Base-by-base conservation (phyloP, 1,140 invertebrate species). In the Atta colombica region DNA sequence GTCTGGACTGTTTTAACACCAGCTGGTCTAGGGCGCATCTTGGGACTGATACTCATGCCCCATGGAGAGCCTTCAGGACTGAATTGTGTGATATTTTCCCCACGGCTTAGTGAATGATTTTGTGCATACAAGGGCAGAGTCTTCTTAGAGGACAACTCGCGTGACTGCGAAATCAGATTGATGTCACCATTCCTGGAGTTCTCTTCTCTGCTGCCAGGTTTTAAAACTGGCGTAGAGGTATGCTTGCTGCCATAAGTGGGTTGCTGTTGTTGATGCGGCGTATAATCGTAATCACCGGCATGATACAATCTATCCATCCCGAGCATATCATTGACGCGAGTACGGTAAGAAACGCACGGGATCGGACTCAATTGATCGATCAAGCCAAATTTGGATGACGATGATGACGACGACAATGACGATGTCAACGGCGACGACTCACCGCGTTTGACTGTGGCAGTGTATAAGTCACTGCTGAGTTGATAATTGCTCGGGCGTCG, bases 1-100 rank as follows among this genome's bases (percentile, higher is more conserved):
- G 94, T 93, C 72, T 94, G 94, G 0, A 94, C 92, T 8, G 92
- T 92, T 82, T 94, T 95, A 0, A 94, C 66, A 0, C 92, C 92
- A 3, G 45, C 75, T 25, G 84, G 86, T 87, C 90, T 93, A 0
- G 91, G 72, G 60, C 91, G 92, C 61, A 92, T 93, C 78, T 93
- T 94, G 1, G 94, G 92, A 84, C 93, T 93, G 18, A 92, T 93
- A 18, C 84, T 93, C 0, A 89, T 87, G 0, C 92, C 91, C 95
- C 94, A 95, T 0, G 92, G 90, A 16, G 94, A 94, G 3, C 88
- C 87, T 61, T 94, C 89, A 0, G 88, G 53, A 45, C 69, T 91
- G 53, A 92, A 94, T 28, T 85, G 87, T 3, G 85, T 75, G 1
- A 49, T 87, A 66, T 93, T 90, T 58, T 94, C 92, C 3, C 85